Base-by-base conservation (phyloP, 1,140 invertebrate genomes). In the Nasonia longicornis region DNA sequence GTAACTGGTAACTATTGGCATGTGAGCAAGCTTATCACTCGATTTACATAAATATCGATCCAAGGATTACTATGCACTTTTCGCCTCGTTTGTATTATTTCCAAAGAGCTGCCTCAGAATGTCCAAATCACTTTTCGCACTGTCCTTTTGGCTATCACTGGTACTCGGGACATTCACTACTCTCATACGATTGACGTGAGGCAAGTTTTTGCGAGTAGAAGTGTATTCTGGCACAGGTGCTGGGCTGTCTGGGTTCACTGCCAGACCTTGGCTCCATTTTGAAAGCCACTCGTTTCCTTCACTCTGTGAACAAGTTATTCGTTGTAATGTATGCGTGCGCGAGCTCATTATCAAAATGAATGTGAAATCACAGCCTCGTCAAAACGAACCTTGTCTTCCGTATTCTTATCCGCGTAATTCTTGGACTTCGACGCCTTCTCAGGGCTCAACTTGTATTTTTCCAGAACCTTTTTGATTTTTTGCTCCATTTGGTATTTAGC, bases 401-500 rank as follows among this genome's bases (percentile, higher is more conserved):
- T 42, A 4, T 77, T 48, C 38, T 70, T 31, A 11, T 31, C 42
- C n/a, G 29, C 6, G 20, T 6, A 8, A 20, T 12, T 2, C 11
- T 69, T 78, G 11, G 26, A n/a, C 12, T 29, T 29, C 1, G 63
- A 8, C 8, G 20, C 6, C 20, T 79, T 78, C n/a, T 64, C 81
- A 6, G 75, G 2, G 38, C 42, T 84, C 26, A 52, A 76, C 70
- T 84, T 85, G 0, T 85, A 69, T 74, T 81, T 87, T 35, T 86
- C 85, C 42, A 88, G 29, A 66, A 88, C 85, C 8, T 85, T 86
- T 64, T 88, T 79, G n/a, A 88, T 63, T 80, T 81, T 88, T 12
- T 77, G 84, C 78, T 90, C 76, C 3, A 86, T 81, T 81, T 90
- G 89, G 80, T 89, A 86, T 83, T 89, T 89, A 0, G 87, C 90